Base-by-base conservation (phyloP, 2,113 vertebrate species). In the Gasterosteus nipponicus region DNA sequence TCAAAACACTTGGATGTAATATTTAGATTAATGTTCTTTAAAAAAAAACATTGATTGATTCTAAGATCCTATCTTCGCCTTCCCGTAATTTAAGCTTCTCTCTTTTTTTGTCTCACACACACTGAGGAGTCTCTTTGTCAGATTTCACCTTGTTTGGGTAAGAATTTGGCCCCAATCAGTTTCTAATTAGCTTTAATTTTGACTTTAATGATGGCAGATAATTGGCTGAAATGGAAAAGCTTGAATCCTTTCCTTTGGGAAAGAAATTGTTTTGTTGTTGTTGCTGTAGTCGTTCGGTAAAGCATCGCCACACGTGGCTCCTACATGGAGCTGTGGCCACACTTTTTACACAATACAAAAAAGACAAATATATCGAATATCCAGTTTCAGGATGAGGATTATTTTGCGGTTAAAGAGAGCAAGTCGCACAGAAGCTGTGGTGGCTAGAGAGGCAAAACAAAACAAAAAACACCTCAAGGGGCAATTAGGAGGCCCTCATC, bases 401-500 rank as follows among this genome's bases (percentile, higher is more conserved):
- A 62, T 57, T 77, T 42, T 77, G 56, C n/a, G 70, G 67, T 80
- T 82, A 73, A 19, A 80, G 69, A 78, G 66, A 81, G 62, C 46
- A 47, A n/a, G 65, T 81, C 58, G 73, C 53, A 59, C 53, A 83
- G 49, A 69, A 26, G 77, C 46, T 49, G 76, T 14, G 57, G 31
- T 53, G 54, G 65, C 58, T 76, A 73, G 69, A 69, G 70, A 75
- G 67, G 81, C 66, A 78, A 80, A 82, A 75, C 69, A 69, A 85
- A 83, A 83, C 82, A 91, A 76, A 85, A 79, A 74, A 70, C 78
- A 76, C 68, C 80, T 80, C 46, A 46, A 90, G 83, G 86, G 86
- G 79, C 83, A 90, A 90, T 91, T 91, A 88, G 81, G 51, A 10
- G 76, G 80, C 71, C 75, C 90, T 86, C 77, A 59, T 86, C 79